Conservation (phyloP, 53 echinoderm and acorn worm species). For the Antedon mediterranea region DNA sequence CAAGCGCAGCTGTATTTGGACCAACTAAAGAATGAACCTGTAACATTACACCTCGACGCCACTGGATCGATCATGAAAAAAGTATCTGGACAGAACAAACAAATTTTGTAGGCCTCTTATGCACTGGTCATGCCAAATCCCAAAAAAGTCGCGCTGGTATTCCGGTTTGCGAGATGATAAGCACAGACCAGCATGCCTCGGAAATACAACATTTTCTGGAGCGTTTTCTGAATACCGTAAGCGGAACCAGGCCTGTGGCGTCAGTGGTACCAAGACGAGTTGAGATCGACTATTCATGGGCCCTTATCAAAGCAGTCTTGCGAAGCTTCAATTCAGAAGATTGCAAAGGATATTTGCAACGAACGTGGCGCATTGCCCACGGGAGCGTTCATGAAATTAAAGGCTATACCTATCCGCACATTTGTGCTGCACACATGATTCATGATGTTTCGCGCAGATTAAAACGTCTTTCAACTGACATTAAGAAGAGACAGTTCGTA, state of each 20-base stretch:
- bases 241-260: background rate
- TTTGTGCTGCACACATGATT: slow-evolving; percentile 30
- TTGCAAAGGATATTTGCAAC: slow-evolving; percentile 8
- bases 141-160: slow-evolving; percentile 19
- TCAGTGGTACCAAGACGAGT: slow-evolving; percentile 19
- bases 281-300: slow-evolving; percentile 28
- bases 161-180: slow-evolving; percentile 25
- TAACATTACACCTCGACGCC: slow-evolving; percentile 22
- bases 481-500: slow-evolving; percentile 7
- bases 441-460: slow-evolving; percentile 18
- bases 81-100: slow-evolving; percentile 25
- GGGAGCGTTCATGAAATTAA: background rate
- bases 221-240: slow-evolving; percentile 15
- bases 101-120: slow-evolving; percentile 22
- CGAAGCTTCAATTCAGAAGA: slow-evolving; percentile 17
- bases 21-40: background rate
- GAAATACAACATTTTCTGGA: slow-evolving; percentile 29
- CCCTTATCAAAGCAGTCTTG: slow-evolving; percentile 22
- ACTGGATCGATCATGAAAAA: slow-evolving; percentile 34
- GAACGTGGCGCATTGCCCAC: background rate
- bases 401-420: slow-evolving; percentile 20
- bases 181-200: slow-evolving; percentile 26
- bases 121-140: slow-evolving; percentile 26
- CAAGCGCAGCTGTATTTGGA: slow-evolving; percentile 13
- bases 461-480: slow-evolving; percentile 3